phyloP scores from a whole-genome alignment of 2,888 invertebrate genomes.

The Drosophila diplacantha region DNA sequence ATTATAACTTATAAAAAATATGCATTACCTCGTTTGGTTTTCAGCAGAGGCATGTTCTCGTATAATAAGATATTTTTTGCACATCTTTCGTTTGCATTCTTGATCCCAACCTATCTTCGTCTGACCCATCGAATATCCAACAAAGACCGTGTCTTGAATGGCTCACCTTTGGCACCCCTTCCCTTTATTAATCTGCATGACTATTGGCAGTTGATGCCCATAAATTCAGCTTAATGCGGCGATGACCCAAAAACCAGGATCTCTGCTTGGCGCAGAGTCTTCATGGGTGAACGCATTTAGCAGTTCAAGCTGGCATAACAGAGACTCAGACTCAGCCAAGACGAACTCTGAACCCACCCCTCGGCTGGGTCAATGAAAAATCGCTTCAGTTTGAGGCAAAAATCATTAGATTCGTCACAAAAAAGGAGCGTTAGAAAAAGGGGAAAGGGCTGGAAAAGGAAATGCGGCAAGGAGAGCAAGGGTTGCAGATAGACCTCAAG shows the following conservation, averaged over 20 bases:
- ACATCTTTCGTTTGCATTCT: background rate
- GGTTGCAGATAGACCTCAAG: constrained; percentile 51
- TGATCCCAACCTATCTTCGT: background rate
- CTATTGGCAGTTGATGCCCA: constrained; percentile 56
- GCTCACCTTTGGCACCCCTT: constrained; percentile 25
- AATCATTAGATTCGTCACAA: constrained; percentile 65
- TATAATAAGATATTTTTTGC: background rate
- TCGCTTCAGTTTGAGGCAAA: constrained; percentile 69
- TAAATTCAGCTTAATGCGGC: constrained; percentile 62
- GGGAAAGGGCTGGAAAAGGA: constrained; percentile 32
- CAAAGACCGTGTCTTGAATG: background rate
- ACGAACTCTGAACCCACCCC: constrained; percentile 66
- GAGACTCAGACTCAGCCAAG: constrained; percentile 32
- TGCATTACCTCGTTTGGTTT: background rate
- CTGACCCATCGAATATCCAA: constrained; percentile 1
- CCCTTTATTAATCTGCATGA: constrained; percentile 58
- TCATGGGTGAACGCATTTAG: constrained; percentile 61
- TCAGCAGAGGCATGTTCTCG: background rate
- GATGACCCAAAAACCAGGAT: constrained; percentile 63
- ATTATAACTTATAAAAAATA: background rate
- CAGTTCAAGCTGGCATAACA: constrained; percentile 64
- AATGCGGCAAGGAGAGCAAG: constrained; percentile 52
- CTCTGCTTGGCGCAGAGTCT: constrained; percentile 44
- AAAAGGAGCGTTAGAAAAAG: constrained; percentile 33
- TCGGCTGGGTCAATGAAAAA: constrained; percentile 64